phyloP scores from a whole-genome alignment of 2,113 vertebrate species.

The Vombatus ursinus region DNA sequence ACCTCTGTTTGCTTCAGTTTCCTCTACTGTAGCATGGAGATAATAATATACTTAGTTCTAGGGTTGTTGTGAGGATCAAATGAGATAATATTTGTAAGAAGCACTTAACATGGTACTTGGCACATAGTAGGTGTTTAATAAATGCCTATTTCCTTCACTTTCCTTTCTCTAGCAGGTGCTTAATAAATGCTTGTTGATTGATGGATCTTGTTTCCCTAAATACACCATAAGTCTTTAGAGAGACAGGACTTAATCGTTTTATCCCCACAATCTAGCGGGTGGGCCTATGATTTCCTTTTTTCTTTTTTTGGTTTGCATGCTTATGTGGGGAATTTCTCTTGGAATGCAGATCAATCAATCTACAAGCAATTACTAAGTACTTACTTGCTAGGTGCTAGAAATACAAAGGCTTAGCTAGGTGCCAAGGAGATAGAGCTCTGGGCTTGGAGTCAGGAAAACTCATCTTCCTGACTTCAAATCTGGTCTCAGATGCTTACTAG shows the following conservation, averaged over 20 bases:
- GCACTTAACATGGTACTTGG: neutral
- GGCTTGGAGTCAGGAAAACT: too few relatives aligned
- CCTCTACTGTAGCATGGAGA: neutral
- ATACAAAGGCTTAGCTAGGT: neutral
- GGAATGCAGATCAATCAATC: neutral
- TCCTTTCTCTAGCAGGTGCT: too few relatives aligned
- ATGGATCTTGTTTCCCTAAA: neutral
- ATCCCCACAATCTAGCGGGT: neutral
- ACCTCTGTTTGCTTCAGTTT: neutral
- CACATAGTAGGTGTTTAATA: neutral
- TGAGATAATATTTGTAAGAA: neutral
- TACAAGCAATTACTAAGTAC: neutral
- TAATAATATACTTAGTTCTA: neutral
- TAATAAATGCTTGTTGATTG: neutral
- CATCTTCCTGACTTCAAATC: too few relatives aligned
- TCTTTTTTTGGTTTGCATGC: neutral
- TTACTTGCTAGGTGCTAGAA: neutral
- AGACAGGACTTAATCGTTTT: neutral
- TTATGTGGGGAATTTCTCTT: neutral
- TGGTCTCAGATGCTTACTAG: too few relatives aligned
- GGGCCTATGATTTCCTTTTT: neutral
- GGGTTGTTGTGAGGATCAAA: neutral
- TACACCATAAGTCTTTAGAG: neutral
- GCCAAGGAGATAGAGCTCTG: too few relatives aligned
- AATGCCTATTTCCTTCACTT: neutral